Evolutionary conservation across 2,888 invertebrate genomes (phyloP).

Genomic region (Pegoplata infirma): DNA sequence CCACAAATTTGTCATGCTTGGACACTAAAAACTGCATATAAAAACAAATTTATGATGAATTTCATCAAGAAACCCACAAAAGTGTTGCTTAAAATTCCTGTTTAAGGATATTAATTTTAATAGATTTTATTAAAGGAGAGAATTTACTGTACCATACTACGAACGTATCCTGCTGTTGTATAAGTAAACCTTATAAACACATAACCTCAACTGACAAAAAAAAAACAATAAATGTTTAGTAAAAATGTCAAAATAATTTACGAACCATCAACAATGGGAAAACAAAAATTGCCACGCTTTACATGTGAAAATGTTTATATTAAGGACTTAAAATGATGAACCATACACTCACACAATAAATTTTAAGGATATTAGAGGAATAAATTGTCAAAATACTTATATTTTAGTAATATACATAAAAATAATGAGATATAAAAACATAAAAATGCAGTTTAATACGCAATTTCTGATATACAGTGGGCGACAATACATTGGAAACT

Average conservation of each 20-base stretch:
- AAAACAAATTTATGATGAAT: conserved; percentile 47
- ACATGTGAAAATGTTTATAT: conserved; percentile 30
- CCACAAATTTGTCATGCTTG: conserved; percentile 54
- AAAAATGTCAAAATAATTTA: conserved; percentile 59
- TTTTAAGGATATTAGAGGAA: neutral
- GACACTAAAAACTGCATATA: conserved; percentile 35
- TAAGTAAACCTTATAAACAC: conserved; percentile 3
- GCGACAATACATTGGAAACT: too few species aligned
- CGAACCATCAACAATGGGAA: conserved; percentile 13
- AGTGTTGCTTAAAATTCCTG: conserved; percentile 40
- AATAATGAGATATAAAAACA: conserved; percentile 8
- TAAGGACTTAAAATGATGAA: conserved; percentile 14
- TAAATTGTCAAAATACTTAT: neutral
- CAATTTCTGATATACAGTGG: too few species aligned
- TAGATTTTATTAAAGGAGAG: conserved; percentile 34
- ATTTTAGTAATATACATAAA: neutral
- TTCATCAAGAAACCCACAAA: conserved; percentile 18
- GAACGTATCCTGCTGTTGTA: neutral
- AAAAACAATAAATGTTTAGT: conserved; percentile 33
- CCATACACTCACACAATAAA: too few species aligned
- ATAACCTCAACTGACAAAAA: conserved; percentile 2
- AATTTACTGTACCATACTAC: neutral
- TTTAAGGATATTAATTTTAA: conserved; percentile 58
- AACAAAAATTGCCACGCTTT: conserved; percentile 2
- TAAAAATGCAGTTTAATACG: conserved; percentile 9